Conservation (phyloP, 1,140 invertebrate species). For the Cydia fagiglandana region DNA sequence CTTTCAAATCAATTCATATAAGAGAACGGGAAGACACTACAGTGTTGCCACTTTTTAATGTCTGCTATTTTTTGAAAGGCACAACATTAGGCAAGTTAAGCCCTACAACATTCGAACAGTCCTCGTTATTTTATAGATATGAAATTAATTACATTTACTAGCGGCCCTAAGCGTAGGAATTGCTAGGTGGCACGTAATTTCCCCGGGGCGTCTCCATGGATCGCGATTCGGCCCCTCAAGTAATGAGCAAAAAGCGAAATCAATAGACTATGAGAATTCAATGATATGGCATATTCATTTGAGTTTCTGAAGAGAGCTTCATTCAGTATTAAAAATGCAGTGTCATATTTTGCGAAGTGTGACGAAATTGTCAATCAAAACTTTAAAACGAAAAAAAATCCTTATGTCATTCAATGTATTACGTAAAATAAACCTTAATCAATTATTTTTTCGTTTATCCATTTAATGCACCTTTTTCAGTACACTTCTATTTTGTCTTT, state of each 20-base stretch:
- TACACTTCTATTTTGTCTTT: too few species aligned
- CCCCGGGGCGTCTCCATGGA: slow-evolving; percentile 49
- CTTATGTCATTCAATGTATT: too few species aligned
- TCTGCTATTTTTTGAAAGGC: too few species aligned
- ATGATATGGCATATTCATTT: slow-evolving; percentile 26
- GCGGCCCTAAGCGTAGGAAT: slow-evolving; percentile 50
- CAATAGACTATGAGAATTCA: slow-evolving; percentile 16
- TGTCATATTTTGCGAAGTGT: background rate
- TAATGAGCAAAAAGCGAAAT: slow-evolving; percentile 42
- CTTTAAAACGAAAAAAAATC: too few species aligned
- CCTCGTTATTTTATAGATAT: slow-evolving; percentile 43
- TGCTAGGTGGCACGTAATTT: slow-evolving; percentile 59
- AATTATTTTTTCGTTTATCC: background rate
- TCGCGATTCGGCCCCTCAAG: slow-evolving; percentile 42
- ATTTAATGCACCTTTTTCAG: too few species aligned
- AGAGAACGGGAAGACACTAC: too few species aligned
- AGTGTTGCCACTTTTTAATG: too few species aligned
- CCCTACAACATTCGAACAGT: slow-evolving; percentile 33
- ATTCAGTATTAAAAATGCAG: slow-evolving; percentile 9
- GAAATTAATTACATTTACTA: slow-evolving; percentile 62
- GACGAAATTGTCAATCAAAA: slow-evolving; percentile 17
- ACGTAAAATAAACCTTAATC: too few species aligned
- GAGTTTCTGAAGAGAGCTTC: background rate
- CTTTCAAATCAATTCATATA: too few species aligned
- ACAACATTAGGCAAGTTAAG: background rate